A percentile compares a stretch with the other conserved stretches of the same genome.
Evolutionary conservation across 1,140 invertebrate species (phyloP).

Genomic region (Drosophila novamexicana): DNA sequence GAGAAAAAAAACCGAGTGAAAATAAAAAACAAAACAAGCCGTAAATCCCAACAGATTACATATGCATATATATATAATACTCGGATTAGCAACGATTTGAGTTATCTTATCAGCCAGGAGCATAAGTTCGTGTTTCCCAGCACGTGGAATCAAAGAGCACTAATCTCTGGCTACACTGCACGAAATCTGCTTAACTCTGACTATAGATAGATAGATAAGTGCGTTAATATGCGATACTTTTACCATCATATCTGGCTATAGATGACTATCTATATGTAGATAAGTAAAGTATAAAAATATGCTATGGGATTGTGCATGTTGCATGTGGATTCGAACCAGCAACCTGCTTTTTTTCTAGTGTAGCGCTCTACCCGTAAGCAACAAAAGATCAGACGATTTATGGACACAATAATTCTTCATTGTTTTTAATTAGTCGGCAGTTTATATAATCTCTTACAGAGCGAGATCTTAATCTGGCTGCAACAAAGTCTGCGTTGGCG

Average conservation of each 20-base stretch:
- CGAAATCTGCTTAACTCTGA: not conserved
- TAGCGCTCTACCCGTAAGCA: constrained; percentile 20
- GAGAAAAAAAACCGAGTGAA: not conserved
- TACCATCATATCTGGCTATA: too few relatives aligned
- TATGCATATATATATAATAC: constrained; percentile 28
- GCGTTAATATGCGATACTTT: too few relatives aligned
- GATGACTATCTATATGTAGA: too few relatives aligned
- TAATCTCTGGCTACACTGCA: constrained; percentile 16
- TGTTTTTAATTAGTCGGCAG: constrained; percentile 72
- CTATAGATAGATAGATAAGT: not conserved
- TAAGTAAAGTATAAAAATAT: too few relatives aligned
- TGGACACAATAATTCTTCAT: constrained; percentile 68
- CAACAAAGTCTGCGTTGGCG: constrained; percentile 49
- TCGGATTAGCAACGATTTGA: constrained; percentile 27
- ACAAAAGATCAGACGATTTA: constrained; percentile 55
- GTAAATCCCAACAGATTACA: constrained; percentile 29
- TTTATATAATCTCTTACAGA: constrained; percentile 58
- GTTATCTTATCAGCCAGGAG: constrained; percentile 31
- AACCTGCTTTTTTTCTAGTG: constrained; percentile 10
- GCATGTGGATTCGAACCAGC: too few relatives aligned
- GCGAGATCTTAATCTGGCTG: constrained; percentile 65
- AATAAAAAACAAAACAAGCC: constrained; percentile 19
- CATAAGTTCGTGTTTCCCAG: constrained; percentile 35
- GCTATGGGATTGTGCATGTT: too few relatives aligned
- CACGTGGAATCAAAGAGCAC: constrained; percentile 28